Conservation (phyloP, 30 jellyfish, hydroid and myxozoan genomes). For the Haliclystus octoradiatus region DNA sequence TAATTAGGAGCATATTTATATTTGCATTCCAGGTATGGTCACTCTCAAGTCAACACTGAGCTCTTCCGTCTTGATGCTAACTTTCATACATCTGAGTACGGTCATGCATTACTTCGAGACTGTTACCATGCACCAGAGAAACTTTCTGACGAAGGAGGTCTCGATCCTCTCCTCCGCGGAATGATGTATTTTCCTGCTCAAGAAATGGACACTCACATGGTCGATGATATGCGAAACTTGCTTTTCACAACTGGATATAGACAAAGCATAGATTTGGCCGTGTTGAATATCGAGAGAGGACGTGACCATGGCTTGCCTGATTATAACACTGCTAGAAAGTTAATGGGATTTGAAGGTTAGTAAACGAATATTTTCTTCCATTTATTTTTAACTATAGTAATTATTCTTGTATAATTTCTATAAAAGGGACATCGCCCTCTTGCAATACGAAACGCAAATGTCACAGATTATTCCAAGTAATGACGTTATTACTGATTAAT, state of each 20-base stretch:
- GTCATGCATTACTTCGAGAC: slow-evolving; percentile 80
- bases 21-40: slow-evolving; percentile 86
- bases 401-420: too few species aligned
- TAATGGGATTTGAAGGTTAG: slow-evolving; percentile 67
- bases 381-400: too few species aligned
- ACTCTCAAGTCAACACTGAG: slow-evolving; percentile 85
- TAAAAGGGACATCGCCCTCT: too few species aligned
- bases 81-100: slow-evolving; percentile 52
- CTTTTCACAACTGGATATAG: slow-evolving; percentile 63
- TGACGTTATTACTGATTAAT: too few species aligned
- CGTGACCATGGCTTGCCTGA: slow-evolving; percentile 97
- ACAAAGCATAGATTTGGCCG: slow-evolving; percentile 82
- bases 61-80: slow-evolving; percentile 61
- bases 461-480: too few species aligned
- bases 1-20: too few species aligned
- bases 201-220: slow-evolving; percentile 65
- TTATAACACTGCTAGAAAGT: slow-evolving; percentile 67
- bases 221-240: slow-evolving; percentile 87
- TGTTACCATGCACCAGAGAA: slow-evolving; percentile 85
- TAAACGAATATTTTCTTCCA: too few species aligned
- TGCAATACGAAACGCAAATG: too few species aligned
- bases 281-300: slow-evolving; percentile 90
- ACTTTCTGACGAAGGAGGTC: slow-evolving; percentile 73
- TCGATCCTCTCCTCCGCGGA: slow-evolving; percentile 90
- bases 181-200: slow-evolving; percentile 76